Conservation (phyloP, 2,797 vertebrate genomes). For the Neoniphon sammara region DNA sequence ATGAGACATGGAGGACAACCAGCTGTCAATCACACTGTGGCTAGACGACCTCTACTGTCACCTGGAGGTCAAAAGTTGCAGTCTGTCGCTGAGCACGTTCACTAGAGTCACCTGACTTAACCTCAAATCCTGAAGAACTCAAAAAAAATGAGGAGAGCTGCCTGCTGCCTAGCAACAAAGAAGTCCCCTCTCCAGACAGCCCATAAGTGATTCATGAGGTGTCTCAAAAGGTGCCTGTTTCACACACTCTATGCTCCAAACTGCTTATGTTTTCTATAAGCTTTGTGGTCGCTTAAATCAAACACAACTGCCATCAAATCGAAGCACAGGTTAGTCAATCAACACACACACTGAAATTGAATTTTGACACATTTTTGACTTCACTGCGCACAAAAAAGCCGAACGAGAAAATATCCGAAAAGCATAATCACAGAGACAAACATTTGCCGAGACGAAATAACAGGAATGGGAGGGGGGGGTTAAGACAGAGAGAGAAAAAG, state of each 20-base stretch:
- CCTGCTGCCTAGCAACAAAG: constrained; percentile 81
- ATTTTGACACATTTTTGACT: not conserved
- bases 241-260: constrained; percentile 27
- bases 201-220: constrained; percentile 61
- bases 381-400: not conserved
- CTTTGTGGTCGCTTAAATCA: constrained; percentile 6
- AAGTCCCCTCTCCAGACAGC: constrained; percentile 43
- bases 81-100: constrained; percentile 38
- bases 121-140: constrained; percentile 35
- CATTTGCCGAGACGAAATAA: constrained; percentile 8
- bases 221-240: constrained; percentile 53
- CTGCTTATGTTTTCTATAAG: not conserved
- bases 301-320: constrained; percentile 15
- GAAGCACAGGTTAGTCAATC: not conserved
- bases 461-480: not conserved
- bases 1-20: constrained; percentile 53
- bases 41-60: constrained; percentile 52
- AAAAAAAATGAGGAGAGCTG: constrained; percentile 40
- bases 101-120: constrained; percentile 37
- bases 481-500: not conserved
- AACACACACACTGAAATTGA: not conserved
- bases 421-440: not conserved
- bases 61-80: constrained; percentile 54
- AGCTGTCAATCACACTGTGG: constrained; percentile 59
- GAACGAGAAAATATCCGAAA: not conserved